A percentile compares a stretch with the other conserved stretches of the same genome.
Evolutionary conservation across 2,888 invertebrate genomes (phyloP).

Genomic region (Lasioglossum leucozonium): DNA sequence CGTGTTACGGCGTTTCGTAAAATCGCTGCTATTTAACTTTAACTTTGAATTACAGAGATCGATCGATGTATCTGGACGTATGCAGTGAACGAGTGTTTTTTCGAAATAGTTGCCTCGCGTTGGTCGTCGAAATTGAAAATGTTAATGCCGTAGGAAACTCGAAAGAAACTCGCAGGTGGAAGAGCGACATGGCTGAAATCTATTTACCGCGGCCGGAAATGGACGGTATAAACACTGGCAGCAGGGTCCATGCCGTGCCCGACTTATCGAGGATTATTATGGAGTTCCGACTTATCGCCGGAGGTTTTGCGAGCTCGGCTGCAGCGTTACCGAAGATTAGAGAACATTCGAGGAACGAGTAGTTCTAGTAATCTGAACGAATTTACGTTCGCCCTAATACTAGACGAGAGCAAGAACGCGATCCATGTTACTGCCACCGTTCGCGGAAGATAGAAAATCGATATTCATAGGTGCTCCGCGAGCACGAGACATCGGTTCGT

Average conservation of each 20-base stretch:
- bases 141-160: not conserved
- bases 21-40: not conserved
- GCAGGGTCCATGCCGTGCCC: conserved; percentile 20
- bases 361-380: conserved; percentile 48
- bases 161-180: too few species aligned
- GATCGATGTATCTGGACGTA: too few species aligned
- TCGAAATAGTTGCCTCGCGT: too few species aligned
- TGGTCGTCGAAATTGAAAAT: not conserved
- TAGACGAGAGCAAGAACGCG: conserved; percentile 10
- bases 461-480: conserved; percentile 35
- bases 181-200: conserved; percentile 9
- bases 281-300: conserved; percentile 40
- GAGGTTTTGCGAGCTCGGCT: conserved; percentile 31
- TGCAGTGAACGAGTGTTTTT: too few species aligned
- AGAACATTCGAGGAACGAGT: conserved; percentile 32
- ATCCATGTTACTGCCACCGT: not conserved
- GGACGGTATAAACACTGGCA: conserved; percentile 48
- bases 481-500: conserved; percentile 32
- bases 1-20: not conserved
- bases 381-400: conserved; percentile 27
- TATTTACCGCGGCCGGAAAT: conserved; percentile 47
- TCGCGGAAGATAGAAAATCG: conserved; percentile 25
- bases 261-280: conserved; percentile 6
- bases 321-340: conserved; percentile 39
- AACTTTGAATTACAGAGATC: too few species aligned